Base-by-base conservation (phyloP, 2,797 vertebrate species). In the Sylvilagus floridanus region DNA sequence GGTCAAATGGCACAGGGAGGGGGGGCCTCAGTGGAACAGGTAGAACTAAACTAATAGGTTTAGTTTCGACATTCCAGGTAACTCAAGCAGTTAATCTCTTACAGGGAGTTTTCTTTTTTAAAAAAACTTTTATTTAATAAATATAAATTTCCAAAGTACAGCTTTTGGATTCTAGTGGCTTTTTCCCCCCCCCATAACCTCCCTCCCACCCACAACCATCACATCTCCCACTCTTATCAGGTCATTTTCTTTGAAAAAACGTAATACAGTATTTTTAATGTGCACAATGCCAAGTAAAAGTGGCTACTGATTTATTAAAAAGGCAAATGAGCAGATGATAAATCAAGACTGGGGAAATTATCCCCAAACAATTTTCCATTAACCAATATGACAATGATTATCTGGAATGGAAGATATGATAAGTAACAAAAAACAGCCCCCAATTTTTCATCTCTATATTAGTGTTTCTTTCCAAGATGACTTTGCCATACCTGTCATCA, bases 1-100 rank as follows among this genome's bases (percentile, higher is more conserved):
- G 94, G 90, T 28, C 91, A 97, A 93, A 96, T 93, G 78, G 89
- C 93, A 96, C 52, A 91, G 85, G 82, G 68, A 10, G 92, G 85
- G 42, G 81, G 86, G 85, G 91, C 76, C 28, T n/a, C 47, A 72
- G 24, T 1, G 17, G 5, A 81, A 14, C 10, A 30, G 4, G 66
- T 0, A 57, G 24, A 88, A 92, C 75, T 81, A 91, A 84, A 93
- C 96, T 96, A 96, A 94, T 77, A 94, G 83, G 85, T 90, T 88
- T 96, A 62, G 97, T 93, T 94, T 96, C 83, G 95, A 16, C 60
- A 30, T 84, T 66, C 84, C 52, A 91, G 52, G 77, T 50, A 28
- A 42, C 7, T 87, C 13, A 24, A 94, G 13, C 11, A 93, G 16
- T 73, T 88, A 63, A 42, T 92, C 1, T 12, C 30, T 89, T 81